Base-by-base conservation (phyloP, 2,113 vertebrate genomes). In the Elgaria multicarinata region DNA sequence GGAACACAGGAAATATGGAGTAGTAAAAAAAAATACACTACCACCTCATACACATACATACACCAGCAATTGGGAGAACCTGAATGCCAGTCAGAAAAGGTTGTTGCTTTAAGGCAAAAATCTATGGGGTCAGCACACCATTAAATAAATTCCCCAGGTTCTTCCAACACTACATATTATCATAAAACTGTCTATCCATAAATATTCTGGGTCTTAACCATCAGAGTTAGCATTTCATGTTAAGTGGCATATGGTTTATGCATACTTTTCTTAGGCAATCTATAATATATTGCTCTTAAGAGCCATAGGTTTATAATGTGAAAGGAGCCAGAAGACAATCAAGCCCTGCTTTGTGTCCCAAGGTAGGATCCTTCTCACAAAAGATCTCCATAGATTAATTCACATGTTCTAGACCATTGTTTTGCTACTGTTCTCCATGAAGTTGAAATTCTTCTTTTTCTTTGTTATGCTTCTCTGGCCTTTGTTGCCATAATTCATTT, bases 11-110 rank as follows among this genome's bases (percentile, higher is more conserved):
- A 89, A 83, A 95, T 91, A 92, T 96, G 95, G 31, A 26, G 31
- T 36, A n/a, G 16, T 9, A 96, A 86, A 96, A 86, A 96, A 92
- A 94, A 86, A 33, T 69, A 33, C 44, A 36, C 44, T 64, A 10
- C 24, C 1, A 10, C 18, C 1, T 2, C 55, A 64, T 39, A 26
- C 24, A 26, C 24, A 58, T 4, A 36, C 69, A 72, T 2, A 72
- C 10, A n/a, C 39, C 28, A 9, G n/a, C 0, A 83, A 13, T 66
- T 24, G 0, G 58, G 3, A 67, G 55, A 66, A 55, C 28, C 36
- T 53, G 28, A 36, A 28, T 24, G 42, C 6, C 62, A 64, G 22
- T 2, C 55, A 55, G 69, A 90, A 74, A 16, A 78, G 2, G 12
- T 1, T 86, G 1, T 3, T 18, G 4, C 71, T 82, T 74, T 83